phyloP scores from a whole-genome alignment of 2,888 invertebrate genomes.

The Phaedon cochleariae region DNA sequence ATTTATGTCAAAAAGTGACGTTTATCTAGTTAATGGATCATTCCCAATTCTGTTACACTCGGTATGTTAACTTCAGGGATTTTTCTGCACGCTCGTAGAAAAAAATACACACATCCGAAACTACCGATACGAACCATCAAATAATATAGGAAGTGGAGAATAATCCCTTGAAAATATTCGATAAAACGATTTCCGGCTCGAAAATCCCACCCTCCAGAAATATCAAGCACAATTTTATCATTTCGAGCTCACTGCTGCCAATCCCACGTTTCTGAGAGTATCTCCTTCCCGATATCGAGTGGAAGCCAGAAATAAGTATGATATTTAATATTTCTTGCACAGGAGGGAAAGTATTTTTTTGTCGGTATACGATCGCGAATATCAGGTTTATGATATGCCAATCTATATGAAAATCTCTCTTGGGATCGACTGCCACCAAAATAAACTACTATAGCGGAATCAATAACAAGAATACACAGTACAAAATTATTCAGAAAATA shows the following conservation, averaged over 20 bases:
- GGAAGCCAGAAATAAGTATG: not conserved
- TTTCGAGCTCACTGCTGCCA: constrained; percentile 29
- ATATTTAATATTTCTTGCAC: not conserved
- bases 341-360: not conserved
- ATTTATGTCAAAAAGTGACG: too few relatives aligned
- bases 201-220: constrained; percentile 10
- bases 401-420: constrained; percentile 24
- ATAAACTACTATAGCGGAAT: not conserved
- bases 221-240: constrained; percentile 32
- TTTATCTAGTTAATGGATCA: too few relatives aligned
- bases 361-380: not conserved
- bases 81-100: too few relatives aligned
- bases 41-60: too few relatives aligned
- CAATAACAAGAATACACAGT: not conserved
- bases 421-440: constrained; percentile 2
- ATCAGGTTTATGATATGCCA: constrained; percentile 20
- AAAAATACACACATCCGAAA: too few relatives aligned
- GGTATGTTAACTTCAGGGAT: too few relatives aligned
- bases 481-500: too few relatives aligned
- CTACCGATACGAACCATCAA: too few relatives aligned
- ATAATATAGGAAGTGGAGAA: not conserved
- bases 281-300: not conserved
- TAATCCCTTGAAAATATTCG: not conserved
- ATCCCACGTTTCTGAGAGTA: constrained; percentile 24
- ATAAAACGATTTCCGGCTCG: not conserved